Evolutionary conservation across 1,140 invertebrate genomes (phyloP).

Genomic region (Steinernema khuongi): DNA sequence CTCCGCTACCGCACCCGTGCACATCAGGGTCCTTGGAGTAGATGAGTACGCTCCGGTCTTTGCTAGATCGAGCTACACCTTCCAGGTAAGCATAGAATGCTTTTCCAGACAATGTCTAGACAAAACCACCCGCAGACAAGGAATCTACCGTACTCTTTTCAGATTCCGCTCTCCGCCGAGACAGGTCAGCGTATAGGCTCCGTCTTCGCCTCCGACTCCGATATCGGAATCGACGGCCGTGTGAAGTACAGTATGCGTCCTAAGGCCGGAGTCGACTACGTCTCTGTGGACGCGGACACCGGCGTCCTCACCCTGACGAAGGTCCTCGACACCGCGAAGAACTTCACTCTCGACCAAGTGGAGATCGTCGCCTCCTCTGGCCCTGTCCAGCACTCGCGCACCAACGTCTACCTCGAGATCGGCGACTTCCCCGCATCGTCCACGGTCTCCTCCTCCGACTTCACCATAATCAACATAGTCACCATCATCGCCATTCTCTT

Average conservation of each 20-base stretch:
- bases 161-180: constrained; percentile 42
- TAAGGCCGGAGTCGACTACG: constrained; percentile 10
- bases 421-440: constrained; percentile 17
- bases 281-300: constrained; percentile 39
- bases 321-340: constrained; percentile 17
- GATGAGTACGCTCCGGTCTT: constrained; percentile 56
- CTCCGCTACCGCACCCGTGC: constrained; percentile 44
- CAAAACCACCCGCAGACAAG: no score
- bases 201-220: constrained; percentile 45
- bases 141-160: constrained; percentile 18
- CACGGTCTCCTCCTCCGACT: background rate
- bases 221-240: constrained; percentile 40
- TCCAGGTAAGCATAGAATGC: constrained; percentile 40
- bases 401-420: constrained; percentile 35
- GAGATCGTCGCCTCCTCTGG: constrained; percentile 40
- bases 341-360: constrained; percentile 42
- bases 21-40: constrained; percentile 43
- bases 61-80: constrained; percentile 43
- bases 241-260: constrained; percentile 45
- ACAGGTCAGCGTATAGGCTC: constrained; percentile 39
- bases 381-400: constrained; percentile 21
- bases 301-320: constrained; percentile 32
- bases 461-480: constrained; percentile 20
- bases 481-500: constrained; percentile 13
- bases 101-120: no score